A percentile compares a stretch with the other conserved stretches of the same genome.
Conservation (phyloP, 1,140 invertebrate species). For the Pseudomyrmex pallidus region DNA sequence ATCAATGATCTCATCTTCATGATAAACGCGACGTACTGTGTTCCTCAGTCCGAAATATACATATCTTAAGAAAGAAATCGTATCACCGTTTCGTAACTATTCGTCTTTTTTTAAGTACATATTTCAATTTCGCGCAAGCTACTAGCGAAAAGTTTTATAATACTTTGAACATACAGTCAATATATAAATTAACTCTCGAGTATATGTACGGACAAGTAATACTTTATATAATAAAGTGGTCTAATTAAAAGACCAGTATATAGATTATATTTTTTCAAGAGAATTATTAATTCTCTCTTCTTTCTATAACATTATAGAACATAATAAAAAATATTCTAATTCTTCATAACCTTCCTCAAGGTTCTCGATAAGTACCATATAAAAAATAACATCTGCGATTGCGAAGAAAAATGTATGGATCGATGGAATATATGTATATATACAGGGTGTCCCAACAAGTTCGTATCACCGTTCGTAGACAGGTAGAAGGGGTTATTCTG, state of each 20-base stretch:
- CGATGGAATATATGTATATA: conserved; percentile 15
- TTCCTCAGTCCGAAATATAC: neutral
- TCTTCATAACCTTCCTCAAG: neutral
- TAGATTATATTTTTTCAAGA: neutral
- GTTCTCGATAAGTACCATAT: neutral
- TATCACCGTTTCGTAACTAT: conserved; percentile 6
- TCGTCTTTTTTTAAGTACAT: conserved; percentile 63
- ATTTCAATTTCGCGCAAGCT: conserved; percentile 50
- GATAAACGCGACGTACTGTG: neutral
- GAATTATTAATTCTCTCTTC: neutral
- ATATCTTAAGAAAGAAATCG: conserved; percentile 37
- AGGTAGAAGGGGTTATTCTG: no score
- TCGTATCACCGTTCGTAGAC: no score
- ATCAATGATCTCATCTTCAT: conserved; percentile 22
- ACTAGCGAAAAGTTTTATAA: conserved; percentile 58
- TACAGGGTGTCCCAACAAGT: no score
- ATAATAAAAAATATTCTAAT: neutral
- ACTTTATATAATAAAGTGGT: conserved; percentile 9
- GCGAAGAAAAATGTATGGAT: conserved; percentile 45
- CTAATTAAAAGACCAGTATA: neutral
- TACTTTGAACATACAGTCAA: conserved; percentile 56
- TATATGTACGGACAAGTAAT: conserved; percentile 36
- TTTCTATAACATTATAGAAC: neutral
- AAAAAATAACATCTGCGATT: neutral
- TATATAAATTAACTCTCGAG: conserved; percentile 48